Percentiles rank a stretch among this genome's conserved stretches.
Conservation (phyloP, 2,888 invertebrate genomes). For the Toxonevra muliebris region DNA sequence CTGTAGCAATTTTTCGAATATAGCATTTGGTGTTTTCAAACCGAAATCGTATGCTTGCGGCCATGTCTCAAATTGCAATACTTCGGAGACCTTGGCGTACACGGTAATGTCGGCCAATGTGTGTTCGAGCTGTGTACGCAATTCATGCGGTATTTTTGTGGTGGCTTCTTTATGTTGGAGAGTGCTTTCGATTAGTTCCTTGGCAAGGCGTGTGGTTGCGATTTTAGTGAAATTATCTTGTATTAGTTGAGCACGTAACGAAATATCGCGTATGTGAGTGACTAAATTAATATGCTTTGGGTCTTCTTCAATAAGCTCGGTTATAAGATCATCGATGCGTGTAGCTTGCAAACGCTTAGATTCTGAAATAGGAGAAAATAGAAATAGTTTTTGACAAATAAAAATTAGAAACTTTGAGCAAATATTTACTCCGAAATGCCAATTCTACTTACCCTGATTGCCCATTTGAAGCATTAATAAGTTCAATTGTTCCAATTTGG, state of each 20-base stretch:
- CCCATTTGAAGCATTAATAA: conserved; percentile 48
- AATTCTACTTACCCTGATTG: conserved; percentile 41
- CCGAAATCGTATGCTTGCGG: conserved; percentile 68
- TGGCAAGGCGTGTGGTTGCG: conserved; percentile 55
- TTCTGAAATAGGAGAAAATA: conserved; percentile 26
- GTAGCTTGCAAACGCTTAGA: conserved; percentile 27
- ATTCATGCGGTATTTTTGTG: conserved; percentile 53
- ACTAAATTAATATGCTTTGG: conserved; percentile 51
- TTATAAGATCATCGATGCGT: conserved; percentile 51
- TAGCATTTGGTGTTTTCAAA: conserved; percentile 55
- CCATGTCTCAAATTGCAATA: conserved; percentile 71
- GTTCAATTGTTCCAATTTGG: conserved; percentile 43
- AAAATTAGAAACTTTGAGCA: neutral
- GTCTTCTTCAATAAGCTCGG: conserved; percentile 50
- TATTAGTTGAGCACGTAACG: conserved; percentile 51
- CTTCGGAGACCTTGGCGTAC: conserved; percentile 71
- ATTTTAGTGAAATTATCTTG: conserved; percentile 59
- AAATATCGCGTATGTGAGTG: conserved; percentile 53
- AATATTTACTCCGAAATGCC: neutral
- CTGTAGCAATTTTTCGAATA: conserved; percentile 56
- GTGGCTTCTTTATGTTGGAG: conserved; percentile 67
- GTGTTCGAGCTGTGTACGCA: conserved; percentile 65
- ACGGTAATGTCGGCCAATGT: conserved; percentile 73
- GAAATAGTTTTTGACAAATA: too few relatives aligned
- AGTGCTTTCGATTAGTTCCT: conserved; percentile 61